Evolutionary conservation across 2,113 vertebrate genomes (phyloP).

Genomic region (Oryctolagus cuniculus): mOryCun1.1 NC_091443.1:25186001-25186500

Average conservation of each 20-base stretch:
- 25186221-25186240: not conserved
- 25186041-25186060: not conserved
- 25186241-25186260: not conserved
- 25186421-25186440: conserved; percentile 98
- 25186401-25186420: conserved; percentile 98
- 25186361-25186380: conserved; percentile 97
- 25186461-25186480: conserved; percentile 97
- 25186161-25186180: not conserved
- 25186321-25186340: conserved; percentile 66
- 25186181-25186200: not conserved
- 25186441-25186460: conserved; percentile 97
- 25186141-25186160: not conserved
- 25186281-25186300: not conserved
- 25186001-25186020: not conserved
- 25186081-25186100: conserved; percentile 1
- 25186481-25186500: conserved; percentile 98
- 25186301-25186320: rapidly evolving
- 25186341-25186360: conserved; percentile 92
- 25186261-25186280: not conserved
- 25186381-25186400: conserved; percentile 97
- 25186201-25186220: not conserved
- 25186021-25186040: not conserved
- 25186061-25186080: not conserved
- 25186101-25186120: not conserved
- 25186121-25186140: not conserved